Percentiles rank a stretch among this genome's conserved stretches.
Evolutionary conservation across 1,140 invertebrate species (phyloP).

Genomic region (Uloborus diversus): DNA sequence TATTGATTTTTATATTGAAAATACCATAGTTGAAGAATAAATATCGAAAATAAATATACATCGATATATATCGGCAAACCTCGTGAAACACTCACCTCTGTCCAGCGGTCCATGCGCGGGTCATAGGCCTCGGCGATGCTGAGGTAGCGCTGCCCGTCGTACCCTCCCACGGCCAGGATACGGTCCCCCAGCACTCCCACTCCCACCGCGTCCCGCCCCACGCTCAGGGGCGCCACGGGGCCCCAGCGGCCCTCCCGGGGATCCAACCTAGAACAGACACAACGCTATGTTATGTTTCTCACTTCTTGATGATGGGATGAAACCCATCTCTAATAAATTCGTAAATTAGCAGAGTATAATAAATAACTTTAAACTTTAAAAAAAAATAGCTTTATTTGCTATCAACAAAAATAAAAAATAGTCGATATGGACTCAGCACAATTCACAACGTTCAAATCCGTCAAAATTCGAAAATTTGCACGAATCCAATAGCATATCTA

Average conservation of each 20-base stretch:
- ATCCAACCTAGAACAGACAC: slow-evolving; percentile 62
- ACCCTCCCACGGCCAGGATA: slow-evolving; percentile 75
- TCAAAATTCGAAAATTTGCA: too few species aligned
- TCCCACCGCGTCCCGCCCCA: slow-evolving; percentile 64
- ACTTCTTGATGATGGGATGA: too few species aligned
- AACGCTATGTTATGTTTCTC: not conserved
- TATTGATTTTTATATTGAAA: too few species aligned
- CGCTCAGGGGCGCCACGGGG: slow-evolving; percentile 64
- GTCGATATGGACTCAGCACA: too few species aligned
- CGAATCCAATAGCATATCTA: too few species aligned
- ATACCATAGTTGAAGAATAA: too few species aligned
- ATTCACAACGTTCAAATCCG: too few species aligned
- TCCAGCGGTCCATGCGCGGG: slow-evolving; percentile 74
- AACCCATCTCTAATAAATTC: too few species aligned
- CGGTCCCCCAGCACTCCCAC: slow-evolving; percentile 63
- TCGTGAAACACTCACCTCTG: slow-evolving; percentile 47
- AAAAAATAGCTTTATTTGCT: not conserved
- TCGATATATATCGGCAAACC: too few species aligned
- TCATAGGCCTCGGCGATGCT: slow-evolving; percentile 83
- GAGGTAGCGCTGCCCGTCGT: slow-evolving; percentile 82
- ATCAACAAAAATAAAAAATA: not conserved
- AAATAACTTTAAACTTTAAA: not conserved
- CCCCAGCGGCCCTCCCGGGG: slow-evolving; percentile 66
- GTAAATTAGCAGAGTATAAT: too few species aligned
- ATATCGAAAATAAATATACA: too few species aligned